Base-by-base conservation (phyloP, 2,888 invertebrate species). In the Thumatha senex region DNA sequence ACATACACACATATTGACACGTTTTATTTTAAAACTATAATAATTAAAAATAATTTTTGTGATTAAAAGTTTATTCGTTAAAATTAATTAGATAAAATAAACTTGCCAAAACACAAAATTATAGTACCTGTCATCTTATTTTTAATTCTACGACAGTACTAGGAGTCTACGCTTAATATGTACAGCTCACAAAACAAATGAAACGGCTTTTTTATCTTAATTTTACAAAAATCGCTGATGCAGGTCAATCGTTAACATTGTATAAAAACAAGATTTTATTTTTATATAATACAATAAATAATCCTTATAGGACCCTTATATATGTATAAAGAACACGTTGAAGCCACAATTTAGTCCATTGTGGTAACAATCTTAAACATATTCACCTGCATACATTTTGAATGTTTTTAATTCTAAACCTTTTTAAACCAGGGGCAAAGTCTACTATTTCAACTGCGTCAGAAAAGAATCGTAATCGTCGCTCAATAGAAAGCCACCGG, bases 51-150 rank as follows among this genome's bases (percentile, higher is more conserved):
- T 34, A 24, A 18, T 0, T 4, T 54, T 81, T 4, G 18, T 82
- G 83, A 85, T 84, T 82, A 82, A 86, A 82, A 74, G 83, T 90
- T 90, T 90, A 86, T 89, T 90, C 82, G 82, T 87, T 87, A 91
- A 90, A 90, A 89, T 24, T 89, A 89, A 89, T n/a, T n/a, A n/a
- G n/a, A n/a, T 90, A 89, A 91, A 90, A 91, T 90, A 88, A 89
- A 88, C 84, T 87, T 84, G 85, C 86, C 82, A 84, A 84, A 45
- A 88, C 89, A 83, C 80, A 80, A 66, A 83, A 87, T 84, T 82
- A 77, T 5, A 24, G n/a, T n/a, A n/a, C n/a, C 18, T 84, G 86
- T 87, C 82, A 86, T 87, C 84, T 83, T 74, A 74, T 79, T 74
- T 80, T 11, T 85, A 86, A 88, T 88, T 82, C 80, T 82, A 83